A percentile compares a stretch with the other conserved stretches of the same genome.
These are phyloP conservation scores for Phrynocephalus versicolor DNA, from an alignment of 2,113 vertebrate genomes.

Conservation along the genomic window DNA sequence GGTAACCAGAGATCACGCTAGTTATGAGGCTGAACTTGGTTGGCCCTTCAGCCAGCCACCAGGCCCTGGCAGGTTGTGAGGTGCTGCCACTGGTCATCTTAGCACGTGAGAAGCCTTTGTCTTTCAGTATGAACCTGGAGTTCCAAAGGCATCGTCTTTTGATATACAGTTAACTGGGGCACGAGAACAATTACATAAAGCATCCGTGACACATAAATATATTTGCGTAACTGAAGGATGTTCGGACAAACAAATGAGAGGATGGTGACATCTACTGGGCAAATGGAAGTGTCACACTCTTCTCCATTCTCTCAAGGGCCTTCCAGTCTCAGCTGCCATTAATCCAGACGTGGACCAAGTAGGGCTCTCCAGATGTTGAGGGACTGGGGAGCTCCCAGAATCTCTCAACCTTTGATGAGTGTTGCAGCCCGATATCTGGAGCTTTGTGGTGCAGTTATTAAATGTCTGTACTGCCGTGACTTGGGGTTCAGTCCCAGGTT, in stretches of 20 bases:
- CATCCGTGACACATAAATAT: background rate
- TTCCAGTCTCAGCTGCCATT: too few relatives aligned
- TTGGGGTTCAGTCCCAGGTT: too few relatives aligned
- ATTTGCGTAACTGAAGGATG: background rate
- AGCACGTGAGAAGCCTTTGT: background rate
- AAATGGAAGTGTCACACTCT: background rate
- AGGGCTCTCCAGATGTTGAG: too few relatives aligned
- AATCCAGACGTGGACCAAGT: too few relatives aligned
- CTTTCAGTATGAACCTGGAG: background rate
- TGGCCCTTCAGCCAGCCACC: background rate
- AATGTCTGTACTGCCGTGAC: too few relatives aligned
- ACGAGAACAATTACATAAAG: constrained; percentile 12
- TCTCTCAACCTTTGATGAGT: too few relatives aligned
- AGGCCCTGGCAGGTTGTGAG: background rate
- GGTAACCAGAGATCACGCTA: background rate
- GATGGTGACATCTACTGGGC: constrained; percentile 24
- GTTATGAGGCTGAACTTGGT: background rate
- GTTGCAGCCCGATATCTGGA: too few relatives aligned
- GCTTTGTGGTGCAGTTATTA: too few relatives aligned
- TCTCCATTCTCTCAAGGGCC: background rate
- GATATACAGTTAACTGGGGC: background rate
- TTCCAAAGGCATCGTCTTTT: background rate
- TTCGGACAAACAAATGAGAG: background rate
- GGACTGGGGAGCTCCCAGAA: too few relatives aligned
- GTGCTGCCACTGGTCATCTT: background rate